Evolutionary conservation across 2,797 vertebrate species (phyloP), one percentile per base, ranked within the genome.

Genomic region (Cossypha dichroa): DNA sequence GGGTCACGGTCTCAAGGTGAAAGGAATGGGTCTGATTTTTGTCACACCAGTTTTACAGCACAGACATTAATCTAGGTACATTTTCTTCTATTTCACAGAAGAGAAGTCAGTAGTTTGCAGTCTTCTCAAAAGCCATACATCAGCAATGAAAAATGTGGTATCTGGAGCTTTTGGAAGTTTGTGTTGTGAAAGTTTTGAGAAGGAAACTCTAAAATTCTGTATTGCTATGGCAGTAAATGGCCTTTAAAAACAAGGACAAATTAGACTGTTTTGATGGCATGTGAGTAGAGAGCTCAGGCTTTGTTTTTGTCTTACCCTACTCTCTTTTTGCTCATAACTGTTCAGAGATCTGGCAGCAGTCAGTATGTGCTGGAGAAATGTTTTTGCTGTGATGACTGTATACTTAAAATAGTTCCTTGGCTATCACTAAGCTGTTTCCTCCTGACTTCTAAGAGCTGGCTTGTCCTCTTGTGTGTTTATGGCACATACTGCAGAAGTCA

Each of bases 41-140:
- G 28, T 63, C 48, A 59, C 28, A 23, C 15, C 8, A 10, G 18
- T 83, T 81, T 75, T 84, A 85, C 34, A 76, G 63, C 59, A 82
- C 26, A 68, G 3, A 59, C 48, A 31, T 81, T 86, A 84, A 48
- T 94, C 43, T 52, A 64, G 93, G 70, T 62, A 49, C 48, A 34
- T 49, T 92, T 95, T 86, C 49, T 88, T 84, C 55, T 60, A 19
- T 95, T 84, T 76, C 48, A 68, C 48, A 86, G 85, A 94, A 91
- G 21, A 68, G 58, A 68, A 79, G 48, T 46, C n/a, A 52, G 76
- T 66, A 73, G 22, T 62, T 74, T 78, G 54, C 51, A 81, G 63
- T 73, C 67, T 85, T 72, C 76, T 62, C 63, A 93, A 86, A 88
- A 90, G 52, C 51, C 48, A 43, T 85, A 63, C 17, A 12, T 91